Base-by-base conservation (phyloP, 1,140 invertebrate genomes). In the Oryzaephilus surinamensis region DNA sequence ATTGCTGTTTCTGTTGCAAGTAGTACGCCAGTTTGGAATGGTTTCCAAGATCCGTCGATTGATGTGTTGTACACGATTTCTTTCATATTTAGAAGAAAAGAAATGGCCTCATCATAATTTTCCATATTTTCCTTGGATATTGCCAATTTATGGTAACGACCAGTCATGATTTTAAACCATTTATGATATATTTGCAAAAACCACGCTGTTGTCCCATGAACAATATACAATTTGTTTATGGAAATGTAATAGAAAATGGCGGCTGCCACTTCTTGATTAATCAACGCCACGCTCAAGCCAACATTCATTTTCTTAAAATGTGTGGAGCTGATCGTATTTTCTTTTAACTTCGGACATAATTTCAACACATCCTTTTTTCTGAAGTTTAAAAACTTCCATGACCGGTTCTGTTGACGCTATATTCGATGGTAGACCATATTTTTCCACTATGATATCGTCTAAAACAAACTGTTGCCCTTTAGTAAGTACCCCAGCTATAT, bases 221-320 rank as follows among this genome's bases (percentile, higher is more conserved):
- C 23, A 3, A 11, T 7, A 10, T 24, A n/a, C 8, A 24, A n/a
- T 24, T 24, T 24, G 11, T 24, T 24, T 10, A n/a, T 1, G 8
- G 23, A 7, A 7, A 24, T 10, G 11, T 24, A 24, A 24, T 24
- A 38, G 10, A 10, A 24, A 24, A 24, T 24, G 11, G 8, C 23
- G 3, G 35, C 23, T 28, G 35, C 35, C 15, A 37, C 35, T n/a
- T 37, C 26, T 27, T 17, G 10, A 14, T 17, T 27, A 16, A 37
- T 11, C 28, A 37, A 37, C 28, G 35, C 35, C 13, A 28, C 17
- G 18, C 24, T 37, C 15, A 37, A 19, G 14, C 13, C n/a, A 37
- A 37, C 35, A 27, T 16, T 37, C 35, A 37, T 37, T 18, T 28
- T 36, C 7, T 36, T 21, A 36, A 37, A 37, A 37, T 37, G 35